These are phyloP conservation scores for Perca flavescens DNA, from an alignment of 2,113 vertebrate species.

Conservation along the genomic window DNA sequence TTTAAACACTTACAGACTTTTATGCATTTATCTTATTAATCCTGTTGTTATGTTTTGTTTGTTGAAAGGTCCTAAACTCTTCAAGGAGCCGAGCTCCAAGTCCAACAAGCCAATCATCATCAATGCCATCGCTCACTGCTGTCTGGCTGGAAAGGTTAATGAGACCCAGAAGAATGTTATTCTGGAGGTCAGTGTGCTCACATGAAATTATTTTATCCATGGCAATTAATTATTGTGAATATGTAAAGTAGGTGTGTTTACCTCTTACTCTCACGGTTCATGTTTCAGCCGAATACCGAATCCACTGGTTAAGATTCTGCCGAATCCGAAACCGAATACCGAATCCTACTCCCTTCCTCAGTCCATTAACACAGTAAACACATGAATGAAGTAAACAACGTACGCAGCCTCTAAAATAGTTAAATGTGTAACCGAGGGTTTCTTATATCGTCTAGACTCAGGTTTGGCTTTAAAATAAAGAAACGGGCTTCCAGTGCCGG, in stretches of 20 bases:
- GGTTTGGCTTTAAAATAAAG: too few species aligned
- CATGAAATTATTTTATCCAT: not conserved
- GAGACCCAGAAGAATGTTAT: constrained; percentile 93
- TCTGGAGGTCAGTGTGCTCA: constrained; percentile 87
- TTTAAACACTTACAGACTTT: not conserved
- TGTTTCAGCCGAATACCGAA: not conserved
- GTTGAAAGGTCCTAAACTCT: constrained; percentile 91
- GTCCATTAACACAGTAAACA: too few species aligned
- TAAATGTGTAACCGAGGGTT: too few species aligned
- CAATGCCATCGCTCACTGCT: constrained; percentile 96
- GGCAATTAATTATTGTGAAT: not conserved
- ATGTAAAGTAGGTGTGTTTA: not conserved
- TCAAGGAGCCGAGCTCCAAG: constrained; percentile 96
- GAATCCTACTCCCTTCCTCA: too few species aligned
- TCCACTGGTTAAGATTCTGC: too few species aligned
- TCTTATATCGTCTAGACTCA: too few species aligned
- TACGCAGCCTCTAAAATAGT: too few species aligned
- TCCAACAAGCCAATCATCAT: constrained; percentile 97
- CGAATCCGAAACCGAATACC: too few species aligned
- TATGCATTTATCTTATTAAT: not conserved
- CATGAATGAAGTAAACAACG: too few species aligned
- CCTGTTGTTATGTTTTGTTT: not conserved
- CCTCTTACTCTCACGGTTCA: not conserved
- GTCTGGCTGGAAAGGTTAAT: constrained; percentile 96
- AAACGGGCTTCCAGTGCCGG: too few species aligned